phyloP scores from a whole-genome alignment of 2,113 vertebrate genomes.

The Baryphthengus martii region DNA sequence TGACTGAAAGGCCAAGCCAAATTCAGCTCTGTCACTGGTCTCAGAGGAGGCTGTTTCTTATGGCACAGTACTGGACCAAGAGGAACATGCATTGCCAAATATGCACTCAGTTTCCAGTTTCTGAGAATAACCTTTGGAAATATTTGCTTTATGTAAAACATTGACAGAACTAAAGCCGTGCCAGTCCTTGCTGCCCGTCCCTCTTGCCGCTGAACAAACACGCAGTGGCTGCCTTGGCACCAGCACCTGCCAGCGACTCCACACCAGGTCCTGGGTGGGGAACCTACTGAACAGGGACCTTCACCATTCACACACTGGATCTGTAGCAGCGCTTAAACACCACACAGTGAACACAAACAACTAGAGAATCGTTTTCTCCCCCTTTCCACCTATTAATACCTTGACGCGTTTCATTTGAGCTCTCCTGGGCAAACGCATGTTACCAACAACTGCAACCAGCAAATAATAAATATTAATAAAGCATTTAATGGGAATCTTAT shows the following conservation, averaged over 20 bases:
- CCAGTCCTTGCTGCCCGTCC: not conserved
- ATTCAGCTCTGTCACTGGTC: not conserved
- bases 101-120: not conserved
- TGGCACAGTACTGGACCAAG: not conserved
- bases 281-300: not conserved
- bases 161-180: not conserved
- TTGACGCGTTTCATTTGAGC: not conserved
- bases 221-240: not conserved
- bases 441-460: not conserved
- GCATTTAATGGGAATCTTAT: not conserved
- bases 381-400: not conserved
- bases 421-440: not conserved
- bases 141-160: not conserved
- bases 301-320: fast-evolving
- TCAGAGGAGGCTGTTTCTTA: not conserved
- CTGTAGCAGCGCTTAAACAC: not conserved
- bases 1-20: not conserved
- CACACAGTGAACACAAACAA: not conserved
- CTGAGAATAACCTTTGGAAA: not conserved
- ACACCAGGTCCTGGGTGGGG: fast-evolving
- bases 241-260: not conserved
- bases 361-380: fast-evolving
- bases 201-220: not conserved
- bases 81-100: fast-evolving
- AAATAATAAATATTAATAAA: constrained; percentile 55